A percentile compares a stretch with the other conserved stretches of the same genome.
These are phyloP conservation scores for Aphidoletes aphidimyza DNA, from an alignment of 2,888 invertebrate genomes.

Conservation along the genomic window DNA sequence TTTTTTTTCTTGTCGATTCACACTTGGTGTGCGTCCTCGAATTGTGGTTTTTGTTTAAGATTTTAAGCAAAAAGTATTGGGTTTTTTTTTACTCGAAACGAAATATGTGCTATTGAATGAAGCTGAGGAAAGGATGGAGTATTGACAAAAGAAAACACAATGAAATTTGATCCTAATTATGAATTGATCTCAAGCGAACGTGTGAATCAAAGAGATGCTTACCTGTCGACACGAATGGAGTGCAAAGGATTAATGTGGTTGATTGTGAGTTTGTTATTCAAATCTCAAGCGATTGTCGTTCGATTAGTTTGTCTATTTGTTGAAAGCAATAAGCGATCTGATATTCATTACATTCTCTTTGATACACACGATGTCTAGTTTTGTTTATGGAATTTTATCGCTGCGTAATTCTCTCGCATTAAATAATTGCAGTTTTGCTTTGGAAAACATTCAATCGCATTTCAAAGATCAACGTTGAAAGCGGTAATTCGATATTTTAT, in stretches of 20 bases:
- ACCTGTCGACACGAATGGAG: not conserved
- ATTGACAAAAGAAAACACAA: not conserved
- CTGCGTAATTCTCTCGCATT: not conserved
- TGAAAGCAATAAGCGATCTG: not conserved
- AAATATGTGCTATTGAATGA: constrained; percentile 26
- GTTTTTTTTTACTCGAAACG: not conserved
- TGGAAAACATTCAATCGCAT: not conserved
- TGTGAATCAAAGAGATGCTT: constrained; percentile 21
- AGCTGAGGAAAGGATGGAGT: constrained; percentile 10
- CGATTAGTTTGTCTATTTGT: constrained; percentile 45
- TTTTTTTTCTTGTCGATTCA: not conserved
- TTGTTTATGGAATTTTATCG: not conserved
- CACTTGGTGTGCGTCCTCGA: constrained; percentile 43
- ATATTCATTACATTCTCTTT: constrained; percentile 45
- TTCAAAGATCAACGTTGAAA: constrained; percentile 13
- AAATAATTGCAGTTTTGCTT: constrained; percentile 23
- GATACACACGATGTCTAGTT: constrained; percentile 26
- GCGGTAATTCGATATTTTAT: constrained; percentile 34
- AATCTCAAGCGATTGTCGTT: constrained; percentile 5
- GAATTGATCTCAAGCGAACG: constrained; percentile 30
- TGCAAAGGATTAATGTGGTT: not conserved
- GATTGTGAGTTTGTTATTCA: constrained; percentile 1
- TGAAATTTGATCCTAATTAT: constrained; percentile 53
- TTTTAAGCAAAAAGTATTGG: not conserved
- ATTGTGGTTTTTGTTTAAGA: not conserved